Evolutionary conservation across 2,888 invertebrate species (phyloP).

Genomic region (Eudasyphora cyanicolor): DNA sequence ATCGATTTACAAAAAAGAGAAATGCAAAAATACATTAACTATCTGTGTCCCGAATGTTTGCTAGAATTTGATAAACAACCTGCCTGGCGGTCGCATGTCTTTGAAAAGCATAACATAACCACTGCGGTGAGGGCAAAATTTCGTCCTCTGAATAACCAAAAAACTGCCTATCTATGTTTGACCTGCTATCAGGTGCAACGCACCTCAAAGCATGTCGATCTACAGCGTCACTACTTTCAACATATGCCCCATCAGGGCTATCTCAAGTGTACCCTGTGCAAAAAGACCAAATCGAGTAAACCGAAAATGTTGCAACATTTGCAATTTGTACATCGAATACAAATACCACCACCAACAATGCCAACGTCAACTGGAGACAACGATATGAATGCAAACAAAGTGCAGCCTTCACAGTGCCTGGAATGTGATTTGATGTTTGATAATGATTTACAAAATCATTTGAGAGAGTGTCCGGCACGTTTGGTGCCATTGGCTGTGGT

Average conservation of each 20-base stretch:
- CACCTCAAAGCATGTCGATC: constrained; percentile 67
- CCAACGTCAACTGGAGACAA: background rate
- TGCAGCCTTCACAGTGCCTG: constrained; percentile 54
- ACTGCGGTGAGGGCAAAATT: constrained; percentile 71
- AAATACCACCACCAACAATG: background rate
- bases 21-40: constrained; percentile 66
- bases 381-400: background rate
- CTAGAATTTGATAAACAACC: constrained; percentile 69
- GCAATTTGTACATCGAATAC: constrained; percentile 37
- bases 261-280: constrained; percentile 71
- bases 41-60: constrained; percentile 73
- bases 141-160: constrained; percentile 65
- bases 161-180: constrained; percentile 67
- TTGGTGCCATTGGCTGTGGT: background rate
- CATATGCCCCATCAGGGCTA: constrained; percentile 73
- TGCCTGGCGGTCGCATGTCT: constrained; percentile 72
- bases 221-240: constrained; percentile 73
- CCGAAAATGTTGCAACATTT: constrained; percentile 72
- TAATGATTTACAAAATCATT: constrained; percentile 61
- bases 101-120: constrained; percentile 70
- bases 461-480: background rate
- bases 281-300: constrained; percentile 73
- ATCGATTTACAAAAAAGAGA: constrained; percentile 65
- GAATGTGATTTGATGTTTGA: constrained; percentile 68
- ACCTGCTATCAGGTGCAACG: constrained; percentile 68